Conservation (phyloP, 1,140 invertebrate species). For the Drosophila insularis region DNA sequence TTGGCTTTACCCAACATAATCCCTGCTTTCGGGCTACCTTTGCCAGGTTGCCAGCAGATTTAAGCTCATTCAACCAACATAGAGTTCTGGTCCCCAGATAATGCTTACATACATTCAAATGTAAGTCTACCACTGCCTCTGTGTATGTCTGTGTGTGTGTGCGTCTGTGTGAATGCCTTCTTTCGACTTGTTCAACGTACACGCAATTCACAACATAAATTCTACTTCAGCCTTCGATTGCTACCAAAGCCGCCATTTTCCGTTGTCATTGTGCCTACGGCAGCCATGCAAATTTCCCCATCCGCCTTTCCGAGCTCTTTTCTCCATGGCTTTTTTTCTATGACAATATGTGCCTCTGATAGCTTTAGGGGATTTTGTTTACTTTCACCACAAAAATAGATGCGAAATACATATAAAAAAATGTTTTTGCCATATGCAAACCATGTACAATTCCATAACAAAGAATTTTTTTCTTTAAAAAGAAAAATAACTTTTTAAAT, state of each 20-base stretch:
- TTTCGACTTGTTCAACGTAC: constrained; percentile 32
- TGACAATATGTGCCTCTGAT: constrained; percentile 1
- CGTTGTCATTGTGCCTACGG: constrained; percentile 20
- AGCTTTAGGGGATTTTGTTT: background rate
- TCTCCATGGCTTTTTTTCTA: constrained; percentile 1
- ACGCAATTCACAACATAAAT: constrained; percentile 21
- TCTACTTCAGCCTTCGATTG: constrained; percentile 34
- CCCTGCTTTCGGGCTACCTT: constrained; percentile 17
- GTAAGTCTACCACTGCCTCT: constrained; percentile 9
- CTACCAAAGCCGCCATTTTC: constrained; percentile 21
- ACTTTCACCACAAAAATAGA: background rate
- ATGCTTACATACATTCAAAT: constrained; percentile 16
- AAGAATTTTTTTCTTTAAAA: background rate
- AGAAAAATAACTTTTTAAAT: no score
- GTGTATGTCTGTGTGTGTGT: constrained; percentile 12
- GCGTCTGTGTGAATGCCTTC: constrained; percentile 41
- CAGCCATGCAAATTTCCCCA: constrained; percentile 9
- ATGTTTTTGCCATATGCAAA: background rate
- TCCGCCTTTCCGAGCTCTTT: constrained; percentile 3
- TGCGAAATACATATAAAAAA: background rate
- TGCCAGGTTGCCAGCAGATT: constrained; percentile 15
- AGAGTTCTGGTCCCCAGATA: constrained; percentile 17
- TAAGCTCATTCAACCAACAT: constrained; percentile 17
- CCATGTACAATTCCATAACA: background rate
- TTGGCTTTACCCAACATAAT: constrained; percentile 9